Conservation (phyloP, 1,140 invertebrate genomes). For the Drosophila pseudoobscura region DNA sequence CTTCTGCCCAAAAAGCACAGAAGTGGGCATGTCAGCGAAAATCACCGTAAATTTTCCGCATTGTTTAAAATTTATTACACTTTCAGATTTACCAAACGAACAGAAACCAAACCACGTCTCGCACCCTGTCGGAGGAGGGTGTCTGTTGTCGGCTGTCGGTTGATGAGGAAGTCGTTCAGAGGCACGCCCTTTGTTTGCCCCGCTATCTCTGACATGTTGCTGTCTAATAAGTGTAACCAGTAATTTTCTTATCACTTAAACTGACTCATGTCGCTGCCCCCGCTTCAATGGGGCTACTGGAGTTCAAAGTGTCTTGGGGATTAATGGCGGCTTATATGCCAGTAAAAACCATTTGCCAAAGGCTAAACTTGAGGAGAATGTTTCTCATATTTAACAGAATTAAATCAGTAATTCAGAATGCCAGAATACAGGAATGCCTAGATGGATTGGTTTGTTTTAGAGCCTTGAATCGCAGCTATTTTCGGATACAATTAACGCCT, state of each 20-base stretch:
- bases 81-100: conserved; percentile 64
- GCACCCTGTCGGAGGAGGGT: neutral
- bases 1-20: conserved; percentile 62
- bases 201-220: conserved; percentile 73
- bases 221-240: conserved; percentile 80
- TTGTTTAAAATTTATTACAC: conserved; percentile 82
- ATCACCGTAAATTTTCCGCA: conserved; percentile 81
- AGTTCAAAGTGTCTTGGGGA: too few species aligned
- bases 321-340: too few species aligned
- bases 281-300: neutral
- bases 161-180: conserved; percentile 50
- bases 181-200: conserved; percentile 69
- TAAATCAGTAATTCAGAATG: too few species aligned
- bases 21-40: conserved; percentile 81
- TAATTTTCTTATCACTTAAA: conserved; percentile 74
- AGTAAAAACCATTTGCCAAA: too few species aligned
- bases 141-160: conserved; percentile 12
- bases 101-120: neutral
- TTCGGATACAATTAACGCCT: too few species aligned
- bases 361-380: too few species aligned
- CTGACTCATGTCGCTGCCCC: conserved; percentile 28
- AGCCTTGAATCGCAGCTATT: too few species aligned
- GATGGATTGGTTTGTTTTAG: too few species aligned
- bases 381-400: too few species aligned
- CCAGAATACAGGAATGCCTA: too few species aligned